Conservation (phyloP, 2,888 invertebrate species). For the Sepioteuthis lessoniana region DNA sequence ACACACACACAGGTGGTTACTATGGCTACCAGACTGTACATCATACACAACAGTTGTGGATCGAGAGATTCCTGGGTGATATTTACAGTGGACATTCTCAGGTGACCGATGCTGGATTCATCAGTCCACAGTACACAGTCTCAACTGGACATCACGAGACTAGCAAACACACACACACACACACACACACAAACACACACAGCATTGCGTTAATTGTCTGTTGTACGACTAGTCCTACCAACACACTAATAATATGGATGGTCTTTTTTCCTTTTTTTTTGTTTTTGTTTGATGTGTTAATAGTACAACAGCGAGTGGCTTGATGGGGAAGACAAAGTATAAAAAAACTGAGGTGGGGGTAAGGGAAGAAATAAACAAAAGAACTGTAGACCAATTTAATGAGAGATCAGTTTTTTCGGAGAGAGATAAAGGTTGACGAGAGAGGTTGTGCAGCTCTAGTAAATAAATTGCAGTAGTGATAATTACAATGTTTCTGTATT, state of each 20-base stretch:
- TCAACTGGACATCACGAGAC: background rate
- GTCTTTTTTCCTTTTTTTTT: background rate
- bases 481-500: background rate
- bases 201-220: background rate
- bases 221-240: background rate
- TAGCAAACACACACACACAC: background rate
- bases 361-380: background rate
- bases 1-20: background rate
- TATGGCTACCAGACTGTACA: background rate
- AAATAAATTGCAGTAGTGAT: background rate
- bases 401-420: background rate
- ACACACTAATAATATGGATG: background rate
- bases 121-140: background rate
- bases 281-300: background rate
- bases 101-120: background rate
- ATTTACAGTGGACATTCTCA: slow-evolving; percentile 16
- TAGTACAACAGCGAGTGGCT: background rate
- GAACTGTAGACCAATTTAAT: background rate
- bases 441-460: too few relatives aligned
- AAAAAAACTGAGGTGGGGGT: background rate
- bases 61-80: background rate
- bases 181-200: background rate
- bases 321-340: background rate
- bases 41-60: background rate
- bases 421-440: too few relatives aligned